Conservation (phyloP, 2,113 vertebrate species). For the Laticauda laticaudata region DNA sequence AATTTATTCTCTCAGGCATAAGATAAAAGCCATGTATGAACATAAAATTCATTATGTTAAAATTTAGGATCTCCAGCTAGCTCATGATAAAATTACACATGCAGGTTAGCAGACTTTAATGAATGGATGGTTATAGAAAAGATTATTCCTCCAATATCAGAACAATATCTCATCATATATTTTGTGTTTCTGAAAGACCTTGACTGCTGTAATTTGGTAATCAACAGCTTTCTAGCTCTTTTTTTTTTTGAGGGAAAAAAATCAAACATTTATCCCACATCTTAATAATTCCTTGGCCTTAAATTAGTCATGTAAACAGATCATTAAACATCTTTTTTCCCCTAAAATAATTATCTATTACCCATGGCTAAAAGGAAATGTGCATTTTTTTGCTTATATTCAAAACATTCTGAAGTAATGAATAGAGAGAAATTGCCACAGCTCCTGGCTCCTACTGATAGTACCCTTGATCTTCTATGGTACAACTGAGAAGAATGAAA, state of each 20-base stretch:
- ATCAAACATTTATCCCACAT: background rate
- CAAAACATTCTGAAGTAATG: background rate
- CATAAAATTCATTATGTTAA: background rate
- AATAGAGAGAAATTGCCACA: background rate
- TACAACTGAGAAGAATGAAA: background rate
- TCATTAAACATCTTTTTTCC: too few species aligned
- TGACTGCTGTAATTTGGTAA: background rate
- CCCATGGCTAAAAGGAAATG: background rate
- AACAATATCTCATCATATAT: background rate
- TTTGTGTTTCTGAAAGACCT: background rate
- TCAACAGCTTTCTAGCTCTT: background rate
- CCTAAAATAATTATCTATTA: background rate
- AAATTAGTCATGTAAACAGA: background rate
- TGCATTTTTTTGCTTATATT: background rate
- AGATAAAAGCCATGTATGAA: background rate
- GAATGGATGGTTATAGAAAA: background rate
- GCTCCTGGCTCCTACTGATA: background rate
- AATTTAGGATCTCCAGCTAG: background rate
- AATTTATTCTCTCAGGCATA: background rate
- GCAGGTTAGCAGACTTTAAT: background rate
- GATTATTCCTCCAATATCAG: background rate
- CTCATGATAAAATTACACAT: background rate
- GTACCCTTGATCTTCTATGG: background rate
- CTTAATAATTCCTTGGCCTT: background rate
- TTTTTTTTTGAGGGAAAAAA: background rate